A percentile compares a stretch with the other conserved stretches of the same genome.
These are phyloP conservation scores for Cynoglossus semilaevis DNA, from an alignment of 2,113 vertebrate species.

Conservation along the genomic window DNA sequence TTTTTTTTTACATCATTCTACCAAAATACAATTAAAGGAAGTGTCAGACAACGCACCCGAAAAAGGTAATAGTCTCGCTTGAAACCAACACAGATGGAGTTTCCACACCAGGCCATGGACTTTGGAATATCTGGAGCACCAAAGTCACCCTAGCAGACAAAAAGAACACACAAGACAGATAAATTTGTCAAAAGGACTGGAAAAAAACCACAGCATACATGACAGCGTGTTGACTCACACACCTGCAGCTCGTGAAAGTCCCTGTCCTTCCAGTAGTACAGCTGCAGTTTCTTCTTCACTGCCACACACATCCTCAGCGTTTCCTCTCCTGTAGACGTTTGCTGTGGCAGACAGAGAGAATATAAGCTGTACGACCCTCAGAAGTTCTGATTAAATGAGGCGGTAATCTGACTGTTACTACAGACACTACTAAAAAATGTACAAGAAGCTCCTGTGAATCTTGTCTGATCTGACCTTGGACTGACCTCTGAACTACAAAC, in stretches of 20 bases:
- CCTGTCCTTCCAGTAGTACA: slow-evolving; percentile 97
- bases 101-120: slow-evolving; percentile 98
- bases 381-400: no score
- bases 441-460: no score
- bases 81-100: slow-evolving; percentile 97
- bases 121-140: slow-evolving; percentile 94
- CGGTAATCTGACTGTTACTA: no score
- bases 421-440: no score
- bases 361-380: no score
- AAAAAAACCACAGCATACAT: slow-evolving; percentile 4
- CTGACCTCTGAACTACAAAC: no score
- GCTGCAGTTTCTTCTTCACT: slow-evolving; percentile 91
- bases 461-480: no score
- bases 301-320: slow-evolving; percentile 92
- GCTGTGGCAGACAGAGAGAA: slow-evolving; percentile 68
- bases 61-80: slow-evolving; percentile 98
- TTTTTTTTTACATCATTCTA: no score
- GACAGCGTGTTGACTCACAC: slow-evolving; percentile 4
- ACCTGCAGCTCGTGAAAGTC: slow-evolving; percentile 95
- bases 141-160: slow-evolving; percentile 84
- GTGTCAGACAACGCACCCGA: slow-evolving; percentile 74
- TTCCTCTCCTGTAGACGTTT: slow-evolving; percentile 84
- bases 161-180: slow-evolving; percentile 5
- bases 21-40: no score
- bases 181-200: neutral